Base-by-base conservation (phyloP, 2,797 vertebrate genomes). In the Myotis findleyi region DNA sequence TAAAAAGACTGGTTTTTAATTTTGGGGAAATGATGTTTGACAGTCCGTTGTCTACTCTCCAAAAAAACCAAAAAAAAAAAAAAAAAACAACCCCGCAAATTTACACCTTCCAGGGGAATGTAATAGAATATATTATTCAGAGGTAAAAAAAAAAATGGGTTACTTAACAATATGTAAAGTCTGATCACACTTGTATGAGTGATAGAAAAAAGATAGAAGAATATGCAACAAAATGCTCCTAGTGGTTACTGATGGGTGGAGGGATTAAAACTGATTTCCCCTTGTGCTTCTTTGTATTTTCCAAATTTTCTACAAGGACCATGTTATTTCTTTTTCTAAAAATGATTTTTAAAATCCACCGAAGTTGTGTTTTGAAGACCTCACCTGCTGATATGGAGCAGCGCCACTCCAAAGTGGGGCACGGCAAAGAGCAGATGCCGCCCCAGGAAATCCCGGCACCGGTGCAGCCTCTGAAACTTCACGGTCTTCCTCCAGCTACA, bases 341-440 rank as follows among this genome's bases (percentile, higher is more conserved):
- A 66, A 75, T 77, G 51, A 30, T 53, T 81, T 86, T n/a, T 2
- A 23, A 75, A 80, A 86, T n/a, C 47, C 23, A 76, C 0, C 5
- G 0, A 62, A 76, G 33, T 30, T 71, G 55, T 53, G 21, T 51
- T 69, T 82, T 87, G 89, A 81, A 49, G 21, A 82, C 13, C 81
- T 90, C 30, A 99, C 99, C 98, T 98, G 93, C 89, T 98, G n/a
- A 99, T 95, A 27, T 98, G 98, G 30, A 98, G 94, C 71, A 99
- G 97, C 2, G 97, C 98, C 3, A 96, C 96, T 91, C 99, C 98
- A 97, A 99, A 99, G 94, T 98, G 99, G 23, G 99, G 99, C 16
- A 99, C 98, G 7, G 98, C 97, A 6, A 97, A 85, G n/a, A 99
- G 97, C 93, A 99, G 97, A 25, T 88, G 62, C 18, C 93, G 93